Evolutionary conservation across 2,888 invertebrate genomes (phyloP), one percentile per base, ranked within the genome.

Genomic region (Leuctra nigra): DNA sequence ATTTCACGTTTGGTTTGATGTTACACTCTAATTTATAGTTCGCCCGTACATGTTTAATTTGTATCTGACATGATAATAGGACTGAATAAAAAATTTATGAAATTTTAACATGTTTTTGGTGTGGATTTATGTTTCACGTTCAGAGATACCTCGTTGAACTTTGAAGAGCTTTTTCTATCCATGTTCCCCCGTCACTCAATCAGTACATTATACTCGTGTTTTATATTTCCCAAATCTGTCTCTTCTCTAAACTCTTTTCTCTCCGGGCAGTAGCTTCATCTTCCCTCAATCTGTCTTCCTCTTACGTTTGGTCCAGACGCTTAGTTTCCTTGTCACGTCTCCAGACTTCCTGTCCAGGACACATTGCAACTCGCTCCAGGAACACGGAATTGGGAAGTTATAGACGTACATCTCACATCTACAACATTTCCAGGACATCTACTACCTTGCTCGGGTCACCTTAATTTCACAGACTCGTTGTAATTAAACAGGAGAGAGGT

Each of bases 401-500:
- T 54, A 50, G 57, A 48, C 54, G 54, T 47, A 24, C 53, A 53
- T 46, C 29, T 57, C 54, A 50, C 58, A 58, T 58, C 58, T 55
- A 58, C 58, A 58, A 58, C 58, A 55, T 41, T 55, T 52, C 54
- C 33, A 23, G 25, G 47, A 33, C 47, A 22, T 47, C 36, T 25
- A 18, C 39, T 47, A 9, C 53, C 46, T 14, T 24, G 20, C 41
- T 22, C 20, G 36, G 57, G 54, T 57, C 57, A 58, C 58, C 58
- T 54, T 55, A 58, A 58, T 55, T 58, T 55, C 47, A 35, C 25
- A 16, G 3, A 54, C 39, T 44, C 29, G 24, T 53, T 29, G 59
- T 59, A 59, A 59, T 59, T 59, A 56, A 59, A 56, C 59, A 59
- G 56, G 35, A 50, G 33, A 50, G 36, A 29, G 50, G 20, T 1